Conservation (phyloP, 2,113 vertebrate species). For the Ciconia maguari region DNA sequence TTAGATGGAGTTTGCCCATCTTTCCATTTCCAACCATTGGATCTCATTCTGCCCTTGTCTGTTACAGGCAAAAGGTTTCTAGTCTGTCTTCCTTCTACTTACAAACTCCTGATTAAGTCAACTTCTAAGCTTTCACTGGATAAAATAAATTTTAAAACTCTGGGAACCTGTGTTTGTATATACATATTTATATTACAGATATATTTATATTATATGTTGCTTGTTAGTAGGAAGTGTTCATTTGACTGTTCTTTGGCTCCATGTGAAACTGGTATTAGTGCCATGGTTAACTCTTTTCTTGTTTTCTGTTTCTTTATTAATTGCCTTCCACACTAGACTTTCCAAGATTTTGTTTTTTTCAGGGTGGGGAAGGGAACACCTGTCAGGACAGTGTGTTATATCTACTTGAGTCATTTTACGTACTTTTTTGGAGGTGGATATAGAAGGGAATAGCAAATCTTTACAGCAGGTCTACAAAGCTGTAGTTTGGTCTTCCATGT, state of each 20-base stretch:
- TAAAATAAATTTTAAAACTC: neutral
- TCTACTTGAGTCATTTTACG: neutral
- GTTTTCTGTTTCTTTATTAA: neutral
- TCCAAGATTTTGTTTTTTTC: neutral
- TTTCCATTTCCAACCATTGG: neutral
- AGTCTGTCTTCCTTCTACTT: neutral
- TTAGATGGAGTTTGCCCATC: neutral
- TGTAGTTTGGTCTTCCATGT: neutral
- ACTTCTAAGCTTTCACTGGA: neutral
- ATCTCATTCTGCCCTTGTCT: neutral
- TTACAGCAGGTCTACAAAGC: neutral
- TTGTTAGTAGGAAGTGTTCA: neutral
- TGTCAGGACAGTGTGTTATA: neutral
- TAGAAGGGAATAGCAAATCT: neutral
- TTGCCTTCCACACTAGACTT: neutral
- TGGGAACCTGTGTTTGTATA: neutral
- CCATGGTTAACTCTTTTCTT: neutral
- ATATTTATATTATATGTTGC: neutral
- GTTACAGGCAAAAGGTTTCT: neutral
- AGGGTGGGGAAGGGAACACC: fast-evolving
- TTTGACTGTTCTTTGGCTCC: neutral
- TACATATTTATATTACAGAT: neutral
- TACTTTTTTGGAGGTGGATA: neutral
- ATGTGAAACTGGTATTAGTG: neutral
- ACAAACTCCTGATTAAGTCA: neutral